Percentiles rank a stretch among this genome's conserved stretches.
Conservation (phyloP, 2,113 vertebrate genomes). For the Petaurus breviceps region DNA sequence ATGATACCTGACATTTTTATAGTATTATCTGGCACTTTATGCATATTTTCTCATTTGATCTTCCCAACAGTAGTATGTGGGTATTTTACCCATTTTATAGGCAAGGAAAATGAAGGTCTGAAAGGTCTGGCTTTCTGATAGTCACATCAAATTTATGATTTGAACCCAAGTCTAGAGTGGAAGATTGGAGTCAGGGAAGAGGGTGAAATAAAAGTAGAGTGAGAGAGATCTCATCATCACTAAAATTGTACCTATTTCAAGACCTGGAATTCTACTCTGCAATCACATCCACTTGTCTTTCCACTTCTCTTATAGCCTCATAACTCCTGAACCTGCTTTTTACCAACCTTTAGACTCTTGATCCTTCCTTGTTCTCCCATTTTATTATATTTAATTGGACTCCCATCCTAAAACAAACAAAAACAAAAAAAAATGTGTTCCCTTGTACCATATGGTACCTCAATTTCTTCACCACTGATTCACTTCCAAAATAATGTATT, state of each 20-base stretch:
- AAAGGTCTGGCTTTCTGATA: no score
- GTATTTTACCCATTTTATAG: not conserved
- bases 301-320: not conserved
- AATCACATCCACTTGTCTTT: not conserved
- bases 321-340: not conserved
- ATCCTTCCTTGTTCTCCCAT: not conserved
- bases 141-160: not conserved
- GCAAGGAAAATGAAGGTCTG: not conserved
- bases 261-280: not conserved
- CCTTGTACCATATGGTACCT: not conserved
- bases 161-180: not conserved
- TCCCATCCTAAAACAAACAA: not conserved
- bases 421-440: not conserved
- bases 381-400: not conserved
- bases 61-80: not conserved
- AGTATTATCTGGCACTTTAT: not conserved
- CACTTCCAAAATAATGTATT: not conserved
- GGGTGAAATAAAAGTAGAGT: not conserved
- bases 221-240: not conserved
- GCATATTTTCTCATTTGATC: not conserved
- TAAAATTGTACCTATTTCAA: not conserved
- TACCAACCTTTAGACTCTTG: not conserved
- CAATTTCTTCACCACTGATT: not conserved
- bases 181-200: not conserved
- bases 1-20: not conserved